A percentile compares a stretch with the other conserved stretches of the same genome.
These are phyloP conservation scores for Papilio machaon DNA, from an alignment of 1,140 invertebrate genomes.

Conservation along the genomic window DNA sequence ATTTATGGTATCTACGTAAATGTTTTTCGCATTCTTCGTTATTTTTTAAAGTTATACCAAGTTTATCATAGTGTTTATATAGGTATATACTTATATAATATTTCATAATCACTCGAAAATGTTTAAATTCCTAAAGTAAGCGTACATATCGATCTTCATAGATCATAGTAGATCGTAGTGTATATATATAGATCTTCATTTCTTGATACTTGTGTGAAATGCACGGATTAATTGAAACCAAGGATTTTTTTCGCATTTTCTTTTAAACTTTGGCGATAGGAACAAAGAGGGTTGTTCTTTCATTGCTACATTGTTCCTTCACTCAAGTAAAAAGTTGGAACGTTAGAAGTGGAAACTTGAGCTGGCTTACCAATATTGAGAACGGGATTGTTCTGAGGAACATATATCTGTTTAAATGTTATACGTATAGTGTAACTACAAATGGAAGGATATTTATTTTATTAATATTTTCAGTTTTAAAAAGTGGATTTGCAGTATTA, in stretches of 20 bases:
- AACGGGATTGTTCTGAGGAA: not conserved
- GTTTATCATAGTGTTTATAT: not conserved
- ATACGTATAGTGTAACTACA: not conserved
- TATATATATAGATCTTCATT: not conserved
- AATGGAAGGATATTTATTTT: not conserved
- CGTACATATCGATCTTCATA: too few relatives aligned
- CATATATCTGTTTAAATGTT: not conserved
- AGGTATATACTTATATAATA: not conserved
- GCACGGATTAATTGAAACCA: not conserved
- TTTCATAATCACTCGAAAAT: not conserved
- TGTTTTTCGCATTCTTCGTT: not conserved
- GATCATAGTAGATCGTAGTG: too few relatives aligned
- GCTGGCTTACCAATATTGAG: not conserved
- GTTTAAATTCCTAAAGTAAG: not conserved
- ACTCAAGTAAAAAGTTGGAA: slow-evolving; percentile 12
- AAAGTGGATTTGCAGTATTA: not conserved
- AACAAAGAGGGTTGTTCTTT: slow-evolving; percentile 8
- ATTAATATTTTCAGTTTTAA: not conserved
- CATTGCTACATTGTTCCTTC: slow-evolving; percentile 15
- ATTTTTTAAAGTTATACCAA: not conserved
- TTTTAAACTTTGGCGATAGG: not conserved
- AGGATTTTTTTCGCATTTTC: slow-evolving; percentile 2
- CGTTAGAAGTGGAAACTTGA: slow-evolving; percentile 17
- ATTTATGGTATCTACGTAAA: slow-evolving; percentile 2
- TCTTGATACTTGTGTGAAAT: not conserved